Evolutionary conservation across 2,797 vertebrate genomes (phyloP), one percentile per base, ranked within the genome.

Genomic region (Rhinogobio ventralis): DNA sequence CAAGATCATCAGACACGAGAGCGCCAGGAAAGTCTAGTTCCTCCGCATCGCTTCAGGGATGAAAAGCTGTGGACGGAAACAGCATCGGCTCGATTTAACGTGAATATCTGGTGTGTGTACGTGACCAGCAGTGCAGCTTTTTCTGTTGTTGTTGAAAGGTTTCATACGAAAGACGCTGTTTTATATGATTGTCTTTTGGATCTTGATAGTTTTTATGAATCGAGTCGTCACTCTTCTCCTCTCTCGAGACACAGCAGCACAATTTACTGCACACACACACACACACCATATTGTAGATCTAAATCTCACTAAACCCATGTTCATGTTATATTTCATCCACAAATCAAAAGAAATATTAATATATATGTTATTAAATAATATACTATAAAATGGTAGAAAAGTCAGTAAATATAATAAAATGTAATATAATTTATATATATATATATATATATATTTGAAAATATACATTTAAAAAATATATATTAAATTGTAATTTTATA

Each of bases 1-100:
- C 90, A 99, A 99, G 95, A 99, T 99, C 93, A 98, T 99, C 94
- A 92, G 98, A 85, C 96, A 99, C 74, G 97, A 99, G 93, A 96
- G 97, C 93, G 93, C 97, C 87, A 94, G 96, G 92, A 95, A 96
- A 91, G 96, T 97, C 90, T 98, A 33, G 67, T 2, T 28, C 23
- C n/a, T 4, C 20, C 39, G 7, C n/a, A n/a, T n/a, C n/a, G n/a
- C n/a, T n/a, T 36, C 33, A 36, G 33, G 46, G 46, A 49, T 5
- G 11, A 42, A 10, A 51, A 15, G 9, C 79, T 8, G 17, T 13
- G 5, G 36, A 78, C 39, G 14, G 9, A 8, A 67, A 2, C 64
- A 1, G 6, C 28, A 33, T 33, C 28, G 2, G 28, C 62, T 7
- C n/a, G 4, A 28, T 7, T 28, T 62, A 28, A 15, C 13, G 25